Evolutionary conservation across 2,888 invertebrate species (phyloP).

Genomic region (Steinernema scapterisci): DNA sequence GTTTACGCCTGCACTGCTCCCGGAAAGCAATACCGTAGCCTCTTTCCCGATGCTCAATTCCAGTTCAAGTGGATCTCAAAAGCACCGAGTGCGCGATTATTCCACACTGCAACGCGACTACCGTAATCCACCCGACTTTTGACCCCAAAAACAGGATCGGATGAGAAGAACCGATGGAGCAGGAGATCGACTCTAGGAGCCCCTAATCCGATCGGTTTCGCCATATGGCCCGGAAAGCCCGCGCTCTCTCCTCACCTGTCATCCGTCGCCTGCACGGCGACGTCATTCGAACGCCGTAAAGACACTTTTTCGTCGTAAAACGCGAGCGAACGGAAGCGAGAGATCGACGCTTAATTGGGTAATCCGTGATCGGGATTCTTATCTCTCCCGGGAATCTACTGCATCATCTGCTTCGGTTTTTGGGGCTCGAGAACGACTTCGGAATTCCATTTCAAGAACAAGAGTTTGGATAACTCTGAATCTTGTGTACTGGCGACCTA

Average conservation of each 20-base stretch:
- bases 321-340: neutral
- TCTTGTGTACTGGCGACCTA: neutral
- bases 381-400: slow-evolving; percentile 4
- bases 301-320: slow-evolving; percentile 19
- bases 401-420: neutral
- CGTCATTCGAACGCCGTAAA: slow-evolving; percentile 18
- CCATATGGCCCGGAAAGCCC: slow-evolving; percentile 15
- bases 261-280: neutral
- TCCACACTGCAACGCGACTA: neutral
- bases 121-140: slow-evolving; percentile 7
- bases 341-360: slow-evolving; percentile 6
- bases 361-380: slow-evolving; percentile 11
- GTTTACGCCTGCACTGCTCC: neutral
- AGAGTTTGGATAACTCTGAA: too few species aligned
- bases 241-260: slow-evolving; percentile 23
- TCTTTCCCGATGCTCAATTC: neutral
- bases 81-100: neutral
- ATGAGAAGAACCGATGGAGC: neutral
- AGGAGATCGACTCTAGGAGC: neutral
- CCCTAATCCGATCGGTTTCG: slow-evolving; percentile 28
- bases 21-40: slow-evolving; percentile 5
- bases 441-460: too few species aligned
- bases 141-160: neutral
- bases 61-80: neutral
- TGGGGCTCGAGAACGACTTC: neutral